Conservation (phyloP, 2,113 vertebrate species). For the Poeciliopsis occidentalis region DNA sequence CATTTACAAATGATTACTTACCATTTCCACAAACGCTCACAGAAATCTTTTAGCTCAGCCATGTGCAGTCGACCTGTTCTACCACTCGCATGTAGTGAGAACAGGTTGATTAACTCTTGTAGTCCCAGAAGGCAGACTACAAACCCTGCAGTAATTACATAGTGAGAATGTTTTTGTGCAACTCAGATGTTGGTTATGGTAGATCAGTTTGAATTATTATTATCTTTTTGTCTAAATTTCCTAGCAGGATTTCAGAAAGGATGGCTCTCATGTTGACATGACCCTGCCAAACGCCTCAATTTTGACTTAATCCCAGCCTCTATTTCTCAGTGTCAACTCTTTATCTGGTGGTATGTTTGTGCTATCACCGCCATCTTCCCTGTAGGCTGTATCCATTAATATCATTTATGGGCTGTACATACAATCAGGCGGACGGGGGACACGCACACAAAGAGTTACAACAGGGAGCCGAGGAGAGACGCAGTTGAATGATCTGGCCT, state of each 20-base stretch:
- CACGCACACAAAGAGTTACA: constrained; percentile 35
- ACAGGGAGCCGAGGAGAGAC: constrained; percentile 46
- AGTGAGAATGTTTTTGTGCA: background rate
- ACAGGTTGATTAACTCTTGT: background rate
- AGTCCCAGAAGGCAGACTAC: background rate
- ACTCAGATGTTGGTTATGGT: background rate
- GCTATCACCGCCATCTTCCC: constrained; percentile 46
- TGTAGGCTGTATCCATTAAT: constrained; percentile 50
- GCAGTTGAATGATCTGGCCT: constrained; percentile 74
- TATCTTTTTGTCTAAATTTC: background rate
- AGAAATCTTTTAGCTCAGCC: background rate
- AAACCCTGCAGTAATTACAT: background rate
- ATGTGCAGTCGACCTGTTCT: background rate
- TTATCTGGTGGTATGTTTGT: constrained; percentile 47
- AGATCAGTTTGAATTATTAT: no score
- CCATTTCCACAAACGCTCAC: background rate
- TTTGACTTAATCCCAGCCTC: constrained; percentile 45
- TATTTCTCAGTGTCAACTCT: constrained; percentile 52
- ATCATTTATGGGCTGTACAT: constrained; percentile 52
- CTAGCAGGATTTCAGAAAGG: constrained; percentile 13
- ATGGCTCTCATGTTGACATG: background rate
- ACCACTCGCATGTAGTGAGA: background rate
- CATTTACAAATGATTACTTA: background rate
- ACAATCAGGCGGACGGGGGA: constrained; percentile 42
- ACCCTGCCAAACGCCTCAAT: constrained; percentile 43